A percentile compares a stretch with the other conserved stretches of the same genome.
Evolutionary conservation across 1,140 invertebrate genomes (phyloP).

Genomic region (Dufourea novaeangliae): DNA sequence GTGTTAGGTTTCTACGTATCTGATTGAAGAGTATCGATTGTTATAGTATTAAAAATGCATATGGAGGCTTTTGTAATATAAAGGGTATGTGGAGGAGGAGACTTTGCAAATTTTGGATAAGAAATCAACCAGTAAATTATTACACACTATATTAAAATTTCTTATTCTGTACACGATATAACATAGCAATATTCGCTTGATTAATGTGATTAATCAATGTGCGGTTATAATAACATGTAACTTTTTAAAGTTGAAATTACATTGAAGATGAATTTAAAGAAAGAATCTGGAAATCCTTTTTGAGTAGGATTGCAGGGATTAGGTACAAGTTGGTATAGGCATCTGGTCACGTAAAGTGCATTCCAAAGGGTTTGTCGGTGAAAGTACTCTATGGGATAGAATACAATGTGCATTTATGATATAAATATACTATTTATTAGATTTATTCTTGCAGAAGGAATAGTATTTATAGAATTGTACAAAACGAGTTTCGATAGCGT

Average conservation of each 20-base stretch:
- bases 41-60: slow-evolving; percentile 22
- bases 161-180: slow-evolving; percentile 6
- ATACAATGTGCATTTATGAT: slow-evolving; percentile 48
- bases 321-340: not conserved
- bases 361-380: slow-evolving; percentile 5
- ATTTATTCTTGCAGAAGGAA: slow-evolving; percentile 40
- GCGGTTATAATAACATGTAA: slow-evolving; percentile 1
- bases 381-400: slow-evolving; percentile 32
- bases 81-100: not conserved
- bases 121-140: not conserved
- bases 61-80: slow-evolving; percentile 37
- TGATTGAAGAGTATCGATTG: slow-evolving; percentile 16
- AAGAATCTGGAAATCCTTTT: slow-evolving; percentile 15
- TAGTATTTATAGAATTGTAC: slow-evolving; percentile 62
- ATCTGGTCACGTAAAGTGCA: slow-evolving; percentile 21
- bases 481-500: slow-evolving; percentile 49
- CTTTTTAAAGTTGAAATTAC: not conserved
- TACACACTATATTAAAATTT: slow-evolving; percentile 13
- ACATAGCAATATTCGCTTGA: slow-evolving; percentile 28
- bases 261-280: not conserved
- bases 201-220: slow-evolving; percentile 19
- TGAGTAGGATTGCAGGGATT: too few relatives aligned
- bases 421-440: slow-evolving; percentile 26
- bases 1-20: slow-evolving; percentile 65
- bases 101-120: slow-evolving; percentile 56